phyloP scores from a whole-genome alignment of 1,140 invertebrate genomes.

The Gryllus bimaculatus region DNA sequence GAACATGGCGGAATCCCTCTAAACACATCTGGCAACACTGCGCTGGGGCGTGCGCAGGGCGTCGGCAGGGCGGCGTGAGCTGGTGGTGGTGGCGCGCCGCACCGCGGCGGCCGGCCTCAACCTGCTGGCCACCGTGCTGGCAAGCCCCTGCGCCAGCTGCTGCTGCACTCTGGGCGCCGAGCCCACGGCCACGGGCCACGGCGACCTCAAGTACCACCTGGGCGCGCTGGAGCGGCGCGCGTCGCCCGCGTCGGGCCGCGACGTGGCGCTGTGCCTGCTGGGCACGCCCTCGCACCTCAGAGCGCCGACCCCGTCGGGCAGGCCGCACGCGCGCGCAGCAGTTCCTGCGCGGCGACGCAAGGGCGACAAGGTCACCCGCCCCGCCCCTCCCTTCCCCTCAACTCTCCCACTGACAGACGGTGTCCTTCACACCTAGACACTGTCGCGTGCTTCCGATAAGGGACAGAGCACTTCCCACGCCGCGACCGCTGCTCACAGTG shows the following conservation, averaged over 20 bases:
- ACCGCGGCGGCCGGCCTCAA: slow-evolving; percentile 81
- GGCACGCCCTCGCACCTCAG: slow-evolving; percentile 87
- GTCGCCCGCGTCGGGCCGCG: slow-evolving; percentile 70
- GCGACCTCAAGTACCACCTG: slow-evolving; percentile 94
- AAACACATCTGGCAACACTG: no score
- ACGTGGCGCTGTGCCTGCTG: slow-evolving; percentile 69
- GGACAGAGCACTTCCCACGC: no score
- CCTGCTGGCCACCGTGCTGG: slow-evolving; percentile 82
- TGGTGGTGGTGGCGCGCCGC: slow-evolving; percentile 86
- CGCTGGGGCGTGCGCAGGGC: neutral
- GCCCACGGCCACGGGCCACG: slow-evolving; percentile 70
- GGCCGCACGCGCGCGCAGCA: slow-evolving; percentile 77
- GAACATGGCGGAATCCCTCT: no score
- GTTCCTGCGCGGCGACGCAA: slow-evolving; percentile 66
- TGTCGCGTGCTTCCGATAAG: no score
- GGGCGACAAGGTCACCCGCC: slow-evolving; percentile 51
- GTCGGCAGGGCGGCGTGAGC: slow-evolving; percentile 49
- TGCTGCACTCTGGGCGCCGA: slow-evolving; percentile 78
- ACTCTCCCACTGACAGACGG: no score
- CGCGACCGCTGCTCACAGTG: no score
- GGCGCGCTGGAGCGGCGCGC: slow-evolving; percentile 72
- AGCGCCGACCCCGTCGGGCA: slow-evolving; percentile 74
- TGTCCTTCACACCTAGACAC: no score
- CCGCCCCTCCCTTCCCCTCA: no score
- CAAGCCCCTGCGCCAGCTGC: slow-evolving; percentile 75